Conservation (phyloP, 2,113 vertebrate genomes). For the Lichenostomus cassidix region DNA sequence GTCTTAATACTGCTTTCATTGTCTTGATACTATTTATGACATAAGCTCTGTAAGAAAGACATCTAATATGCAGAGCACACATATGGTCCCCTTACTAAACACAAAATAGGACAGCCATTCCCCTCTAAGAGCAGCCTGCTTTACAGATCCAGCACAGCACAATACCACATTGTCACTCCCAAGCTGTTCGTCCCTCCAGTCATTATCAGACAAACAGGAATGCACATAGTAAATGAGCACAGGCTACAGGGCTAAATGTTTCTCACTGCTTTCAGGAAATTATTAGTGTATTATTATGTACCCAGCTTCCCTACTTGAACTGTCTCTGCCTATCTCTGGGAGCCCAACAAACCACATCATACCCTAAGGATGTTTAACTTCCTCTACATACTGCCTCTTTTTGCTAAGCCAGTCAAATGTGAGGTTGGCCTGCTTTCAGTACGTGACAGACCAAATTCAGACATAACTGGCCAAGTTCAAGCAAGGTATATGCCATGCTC, state of each 20-base stretch:
- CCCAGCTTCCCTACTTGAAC: constrained; percentile 56
- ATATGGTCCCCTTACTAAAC: not conserved
- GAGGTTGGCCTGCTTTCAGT: constrained; percentile 33
- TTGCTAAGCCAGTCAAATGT: not conserved
- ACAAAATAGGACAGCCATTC: not conserved
- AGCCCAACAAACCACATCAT: constrained; percentile 51
- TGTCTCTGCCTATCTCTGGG: constrained; percentile 42
- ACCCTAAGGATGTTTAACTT: constrained; percentile 63
- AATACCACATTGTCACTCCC: not conserved
- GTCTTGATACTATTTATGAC: not conserved
- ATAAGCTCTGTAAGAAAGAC: not conserved
- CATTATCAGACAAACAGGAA: not conserved
- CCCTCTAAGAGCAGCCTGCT: not conserved
- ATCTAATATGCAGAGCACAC: not conserved
- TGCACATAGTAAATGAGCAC: not conserved
- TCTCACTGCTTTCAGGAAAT: constrained; percentile 52
- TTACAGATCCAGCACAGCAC: not conserved
- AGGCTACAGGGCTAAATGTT: constrained; percentile 27
- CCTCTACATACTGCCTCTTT: not conserved
- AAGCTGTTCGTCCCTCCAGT: fast-evolving
- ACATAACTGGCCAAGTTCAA: constrained; percentile 62
- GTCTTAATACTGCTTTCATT: not conserved
- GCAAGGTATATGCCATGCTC: not conserved
- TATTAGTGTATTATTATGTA: constrained; percentile 53
- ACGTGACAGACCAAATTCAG: not conserved